Evolutionary conservation across 2,888 invertebrate species (phyloP).

Genomic region (Ommatoiulus sabulosus): DNA sequence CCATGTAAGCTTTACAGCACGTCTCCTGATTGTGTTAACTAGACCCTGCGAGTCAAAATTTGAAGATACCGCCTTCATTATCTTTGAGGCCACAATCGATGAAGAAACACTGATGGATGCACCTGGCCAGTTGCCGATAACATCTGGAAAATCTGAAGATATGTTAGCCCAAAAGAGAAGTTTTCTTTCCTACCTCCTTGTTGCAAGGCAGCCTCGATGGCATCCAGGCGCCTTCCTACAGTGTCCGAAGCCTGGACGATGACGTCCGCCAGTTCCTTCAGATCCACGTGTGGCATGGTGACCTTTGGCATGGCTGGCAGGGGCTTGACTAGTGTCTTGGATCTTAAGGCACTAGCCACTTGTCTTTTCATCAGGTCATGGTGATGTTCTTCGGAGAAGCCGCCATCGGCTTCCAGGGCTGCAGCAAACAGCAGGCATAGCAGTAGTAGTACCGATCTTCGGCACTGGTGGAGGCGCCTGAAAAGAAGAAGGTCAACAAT

Average conservation of each 20-base stretch:
- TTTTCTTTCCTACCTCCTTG: slow-evolving; percentile 63
- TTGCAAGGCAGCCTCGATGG: slow-evolving; percentile 65
- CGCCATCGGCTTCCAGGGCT: neutral
- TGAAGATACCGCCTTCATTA: too few relatives aligned
- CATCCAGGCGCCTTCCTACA: slow-evolving; percentile 64
- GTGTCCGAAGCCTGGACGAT: slow-evolving; percentile 64
- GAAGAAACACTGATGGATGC: too few relatives aligned
- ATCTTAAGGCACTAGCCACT: neutral
- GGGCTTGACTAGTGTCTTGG: slow-evolving; percentile 56
- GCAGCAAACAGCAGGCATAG: neutral
- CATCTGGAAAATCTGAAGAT: neutral
- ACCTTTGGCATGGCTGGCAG: slow-evolving; percentile 62
- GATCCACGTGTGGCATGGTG: slow-evolving; percentile 64
- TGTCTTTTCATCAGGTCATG: slow-evolving; percentile 2
- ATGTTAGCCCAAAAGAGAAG: neutral
- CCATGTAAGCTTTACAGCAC: too few relatives aligned
- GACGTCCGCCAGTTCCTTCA: slow-evolving; percentile 64
- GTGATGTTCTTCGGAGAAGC: neutral
- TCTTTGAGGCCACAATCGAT: too few relatives aligned
- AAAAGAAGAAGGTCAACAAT: neutral
- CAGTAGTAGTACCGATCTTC: neutral
- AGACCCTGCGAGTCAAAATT: too few relatives aligned
- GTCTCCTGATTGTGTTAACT: too few relatives aligned
- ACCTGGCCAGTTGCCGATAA: neutral
- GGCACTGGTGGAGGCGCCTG: neutral